Evolutionary conservation across 2,113 vertebrate genomes (phyloP), one percentile per base, ranked within the genome.

Genomic region (Ondatra zibethicus): DNA sequence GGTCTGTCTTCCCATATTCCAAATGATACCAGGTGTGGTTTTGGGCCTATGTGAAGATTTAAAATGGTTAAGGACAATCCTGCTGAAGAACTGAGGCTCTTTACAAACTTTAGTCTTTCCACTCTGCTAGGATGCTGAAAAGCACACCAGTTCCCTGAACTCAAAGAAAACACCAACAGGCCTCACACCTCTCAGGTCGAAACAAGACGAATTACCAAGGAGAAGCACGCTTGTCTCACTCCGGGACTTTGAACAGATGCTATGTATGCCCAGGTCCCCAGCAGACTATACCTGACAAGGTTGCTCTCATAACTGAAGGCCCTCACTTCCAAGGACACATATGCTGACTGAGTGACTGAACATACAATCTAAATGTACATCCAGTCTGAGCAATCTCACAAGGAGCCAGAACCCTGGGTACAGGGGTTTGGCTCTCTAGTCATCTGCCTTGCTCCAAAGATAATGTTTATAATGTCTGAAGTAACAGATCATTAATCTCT

Each of bases 401-500:
- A 55, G 58, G 61, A 89, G 94, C 76, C 52, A 50, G 88, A 91
- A 87, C 61, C 16, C 47, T 29, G 23, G 42, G 66, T 50, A 55
- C 47, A 75, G 84, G 77, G 87, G 85, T 68, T 39, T 84, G 89
- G 95, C 61, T 39, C 85, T 82, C 52, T 75, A 82, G 93, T 97
- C 85, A 90, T 23, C 65, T 45, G 63, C 89, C 81, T 21, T 87
- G 94, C 84, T 66, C 75, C 91, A 90, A 93, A 85, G 52, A 33
- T 36, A 76, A 94, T 47, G 65, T 80, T 92, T 86, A 31, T 36
- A 65, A 13, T 52, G 91, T 50, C 63, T 77, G 55, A 63, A 91
- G 72, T 87, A 94, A 93, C 68, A 82, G 31, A 92, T 47, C 47
- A 52, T 68, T 92, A 39, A 63, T 89, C 89, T 96, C 91, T 85